These are phyloP conservation scores for Cisticola juncidis DNA, from an alignment of 2,113 vertebrate species.

Conservation along the genomic window DNA sequence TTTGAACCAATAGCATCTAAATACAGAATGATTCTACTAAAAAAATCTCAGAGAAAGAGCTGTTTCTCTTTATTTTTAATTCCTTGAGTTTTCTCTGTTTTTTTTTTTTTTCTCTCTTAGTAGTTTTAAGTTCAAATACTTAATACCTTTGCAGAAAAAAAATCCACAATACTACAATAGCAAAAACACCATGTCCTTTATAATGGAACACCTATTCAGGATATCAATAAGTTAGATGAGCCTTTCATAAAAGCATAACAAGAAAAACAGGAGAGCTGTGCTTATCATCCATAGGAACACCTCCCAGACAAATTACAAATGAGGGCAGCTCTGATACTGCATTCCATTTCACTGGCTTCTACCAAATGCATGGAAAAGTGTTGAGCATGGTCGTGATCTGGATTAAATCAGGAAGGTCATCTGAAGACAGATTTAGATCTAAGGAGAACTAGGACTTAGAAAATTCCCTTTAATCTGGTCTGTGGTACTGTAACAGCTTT, in stretches of 20 bases:
- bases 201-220: conserved; percentile 67
- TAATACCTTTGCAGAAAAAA: conserved; percentile 3
- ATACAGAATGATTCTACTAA: background rate
- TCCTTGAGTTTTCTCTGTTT: background rate
- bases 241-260: conserved; percentile 32
- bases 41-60: background rate
- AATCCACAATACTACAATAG: background rate
- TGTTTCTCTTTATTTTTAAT: background rate
- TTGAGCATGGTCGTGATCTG: conserved; percentile 1
- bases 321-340: background rate
- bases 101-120: background rate
- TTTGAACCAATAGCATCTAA: background rate
- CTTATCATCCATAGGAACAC: conserved; percentile 25
- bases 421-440: conserved; percentile 9
- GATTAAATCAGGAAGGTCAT: conserved; percentile 40
- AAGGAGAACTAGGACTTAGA: background rate
- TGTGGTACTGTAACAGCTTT: background rate
- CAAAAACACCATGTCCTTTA: conserved; percentile 2
- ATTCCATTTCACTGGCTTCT: conserved; percentile 31
- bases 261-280: background rate
- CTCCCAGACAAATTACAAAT: conserved; percentile 16
- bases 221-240: conserved; percentile 10
- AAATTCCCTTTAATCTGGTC: conserved; percentile 15
- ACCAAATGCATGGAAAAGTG: background rate
- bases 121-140: conserved; percentile 11